Evolutionary conservation across 2,113 vertebrate genomes (phyloP).

Genomic region (Ochotona princeps): DNA sequence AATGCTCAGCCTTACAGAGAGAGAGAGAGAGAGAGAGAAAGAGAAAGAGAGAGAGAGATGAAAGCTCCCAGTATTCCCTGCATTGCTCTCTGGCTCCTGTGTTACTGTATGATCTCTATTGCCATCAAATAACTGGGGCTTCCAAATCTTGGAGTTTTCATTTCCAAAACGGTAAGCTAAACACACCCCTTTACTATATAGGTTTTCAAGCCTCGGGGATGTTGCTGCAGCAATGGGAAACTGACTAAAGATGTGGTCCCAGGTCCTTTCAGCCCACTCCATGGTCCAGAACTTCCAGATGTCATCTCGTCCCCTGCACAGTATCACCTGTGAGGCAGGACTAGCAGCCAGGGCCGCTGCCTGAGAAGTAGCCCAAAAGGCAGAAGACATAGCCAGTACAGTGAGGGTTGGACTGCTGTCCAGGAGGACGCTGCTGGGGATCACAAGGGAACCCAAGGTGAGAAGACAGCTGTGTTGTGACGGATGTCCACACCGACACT

Average conservation of each 20-base stretch:
- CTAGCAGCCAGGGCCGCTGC: conserved; percentile 81
- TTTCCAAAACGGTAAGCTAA: no score
- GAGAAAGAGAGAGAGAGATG: no score
- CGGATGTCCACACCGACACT: not conserved
- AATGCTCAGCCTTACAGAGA: no score
- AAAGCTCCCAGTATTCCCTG: no score
- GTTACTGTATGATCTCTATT: not conserved
- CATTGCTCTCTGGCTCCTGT: not conserved
- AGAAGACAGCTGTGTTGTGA: not conserved
- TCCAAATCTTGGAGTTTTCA: not conserved
- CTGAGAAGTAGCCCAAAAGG: conserved; percentile 77
- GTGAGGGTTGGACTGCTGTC: conserved; percentile 84
- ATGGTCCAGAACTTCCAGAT: not conserved
- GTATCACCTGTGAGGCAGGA: conserved; percentile 88
- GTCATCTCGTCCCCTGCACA: no score
- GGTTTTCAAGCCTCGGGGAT: not conserved
- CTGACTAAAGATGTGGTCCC: not conserved
- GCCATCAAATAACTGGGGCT: not conserved
- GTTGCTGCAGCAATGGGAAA: not conserved
- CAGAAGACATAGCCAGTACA: conserved; percentile 83
- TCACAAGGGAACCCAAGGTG: not conserved
- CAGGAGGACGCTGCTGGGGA: conserved; percentile 82
- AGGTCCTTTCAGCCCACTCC: not conserved
- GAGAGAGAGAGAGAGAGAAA: no score
- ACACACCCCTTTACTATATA: not conserved